Conservation (phyloP, 2,888 invertebrate genomes). For the Apamea monoglypha region DNA sequence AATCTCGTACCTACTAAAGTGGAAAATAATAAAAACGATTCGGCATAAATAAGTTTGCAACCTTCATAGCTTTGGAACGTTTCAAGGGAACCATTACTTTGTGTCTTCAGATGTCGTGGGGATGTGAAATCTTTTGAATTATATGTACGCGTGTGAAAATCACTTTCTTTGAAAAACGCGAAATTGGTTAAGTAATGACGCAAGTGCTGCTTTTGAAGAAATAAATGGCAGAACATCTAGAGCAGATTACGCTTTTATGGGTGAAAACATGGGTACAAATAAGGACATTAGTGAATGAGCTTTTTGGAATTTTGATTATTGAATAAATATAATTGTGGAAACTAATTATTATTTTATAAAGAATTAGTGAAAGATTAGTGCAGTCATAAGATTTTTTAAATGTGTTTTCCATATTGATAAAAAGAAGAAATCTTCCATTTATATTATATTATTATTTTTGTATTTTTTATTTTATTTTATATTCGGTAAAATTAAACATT, state of each 20-base stretch:
- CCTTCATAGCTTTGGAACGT: constrained; percentile 60
- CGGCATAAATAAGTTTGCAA: constrained; percentile 72
- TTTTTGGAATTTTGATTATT: background rate
- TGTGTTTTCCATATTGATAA: too few species aligned
- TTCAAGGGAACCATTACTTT: constrained; percentile 56
- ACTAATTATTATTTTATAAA: background rate
- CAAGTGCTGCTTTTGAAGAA: background rate
- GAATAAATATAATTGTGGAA: background rate
- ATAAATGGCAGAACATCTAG: background rate
- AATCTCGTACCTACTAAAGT: constrained; percentile 61
- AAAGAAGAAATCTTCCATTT: too few species aligned
- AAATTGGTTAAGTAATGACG: constrained; percentile 7
- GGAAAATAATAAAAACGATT: constrained; percentile 76
- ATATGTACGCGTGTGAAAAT: constrained; percentile 28
- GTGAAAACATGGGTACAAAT: background rate
- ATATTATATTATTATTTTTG: too few species aligned
- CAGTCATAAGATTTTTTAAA: too few species aligned
- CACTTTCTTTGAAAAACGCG: constrained; percentile 26
- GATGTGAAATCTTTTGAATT: constrained; percentile 57
- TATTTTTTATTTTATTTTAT: too few species aligned
- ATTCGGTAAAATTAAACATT: too few species aligned
- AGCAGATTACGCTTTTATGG: background rate
- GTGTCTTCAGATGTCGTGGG: constrained; percentile 48
- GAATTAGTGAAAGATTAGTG: too few species aligned
- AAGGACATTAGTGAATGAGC: background rate